Evolutionary conservation across 2,888 invertebrate genomes (phyloP).

Genomic region (Cheilosia vernalis): DNA sequence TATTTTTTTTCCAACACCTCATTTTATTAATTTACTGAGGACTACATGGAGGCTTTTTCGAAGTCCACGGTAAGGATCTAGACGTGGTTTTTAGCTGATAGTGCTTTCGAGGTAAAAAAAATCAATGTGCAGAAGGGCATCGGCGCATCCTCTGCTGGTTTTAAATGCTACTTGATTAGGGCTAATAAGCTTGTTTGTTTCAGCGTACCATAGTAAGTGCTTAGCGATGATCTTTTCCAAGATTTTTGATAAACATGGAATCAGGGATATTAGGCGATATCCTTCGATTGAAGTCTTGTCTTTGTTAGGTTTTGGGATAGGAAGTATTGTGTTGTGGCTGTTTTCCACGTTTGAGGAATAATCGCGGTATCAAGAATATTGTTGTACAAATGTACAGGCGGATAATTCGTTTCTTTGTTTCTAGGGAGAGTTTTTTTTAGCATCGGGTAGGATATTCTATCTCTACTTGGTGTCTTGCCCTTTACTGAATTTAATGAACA

Average conservation of each 20-base stretch:
- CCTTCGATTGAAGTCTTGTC: neutral
- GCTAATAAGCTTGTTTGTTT: constrained; percentile 1
- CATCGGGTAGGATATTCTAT: constrained; percentile 1
- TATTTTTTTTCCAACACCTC: neutral
- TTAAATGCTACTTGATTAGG: constrained; percentile 3
- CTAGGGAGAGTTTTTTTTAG: neutral
- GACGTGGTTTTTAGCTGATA: neutral
- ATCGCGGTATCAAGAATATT: neutral
- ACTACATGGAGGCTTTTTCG: neutral
- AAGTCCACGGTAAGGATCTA: constrained; percentile 10
- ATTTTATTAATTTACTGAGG: neutral
- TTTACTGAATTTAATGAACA: neutral
- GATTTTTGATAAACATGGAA: neutral
- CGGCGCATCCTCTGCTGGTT: constrained; percentile 9
- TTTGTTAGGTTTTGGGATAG: constrained; percentile 14
- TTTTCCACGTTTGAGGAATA: constrained; percentile 12
- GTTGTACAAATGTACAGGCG: neutral
- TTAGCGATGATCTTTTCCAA: neutral
- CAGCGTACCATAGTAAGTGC: neutral
- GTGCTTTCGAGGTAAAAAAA: constrained; percentile 4
- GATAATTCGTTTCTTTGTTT: neutral
- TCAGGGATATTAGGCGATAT: neutral
- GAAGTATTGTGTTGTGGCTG: neutral
- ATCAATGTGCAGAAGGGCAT: constrained; percentile 7
- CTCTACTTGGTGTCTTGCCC: neutral